Evolutionary conservation across 2,888 invertebrate genomes (phyloP).

Genomic region (Helleia helle): DNA sequence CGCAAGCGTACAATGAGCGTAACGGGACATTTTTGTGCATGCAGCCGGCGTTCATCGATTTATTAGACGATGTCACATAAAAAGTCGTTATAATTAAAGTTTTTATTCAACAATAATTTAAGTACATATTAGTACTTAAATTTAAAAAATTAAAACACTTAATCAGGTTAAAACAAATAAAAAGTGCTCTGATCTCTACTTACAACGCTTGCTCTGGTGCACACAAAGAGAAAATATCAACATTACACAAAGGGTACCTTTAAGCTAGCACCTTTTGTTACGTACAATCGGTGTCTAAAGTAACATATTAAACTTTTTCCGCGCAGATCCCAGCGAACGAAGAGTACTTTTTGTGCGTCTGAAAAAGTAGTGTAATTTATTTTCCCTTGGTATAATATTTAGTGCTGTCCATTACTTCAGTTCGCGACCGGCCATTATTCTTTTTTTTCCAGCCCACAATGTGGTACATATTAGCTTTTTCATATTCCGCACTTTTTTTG

Average conservation of each 20-base stretch:
- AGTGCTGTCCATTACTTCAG: constrained; percentile 73
- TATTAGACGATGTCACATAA: too few relatives aligned
- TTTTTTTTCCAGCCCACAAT: constrained; percentile 57
- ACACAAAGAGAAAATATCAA: background rate
- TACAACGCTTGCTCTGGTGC: background rate
- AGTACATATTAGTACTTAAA: too few relatives aligned
- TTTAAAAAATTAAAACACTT: too few relatives aligned
- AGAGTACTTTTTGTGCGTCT: constrained; percentile 62
- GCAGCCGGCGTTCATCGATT: too few relatives aligned
- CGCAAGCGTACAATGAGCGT: too few relatives aligned
- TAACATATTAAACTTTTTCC: constrained; percentile 65
- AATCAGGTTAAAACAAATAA: too few relatives aligned
- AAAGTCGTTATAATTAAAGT: too few relatives aligned
- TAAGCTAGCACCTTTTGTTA: constrained; percentile 1
- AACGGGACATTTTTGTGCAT: too few relatives aligned
- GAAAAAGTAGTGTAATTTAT: constrained; percentile 71
- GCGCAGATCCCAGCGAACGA: constrained; percentile 52
- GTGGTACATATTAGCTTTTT: constrained; percentile 63
- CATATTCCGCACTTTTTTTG: constrained; percentile 4
- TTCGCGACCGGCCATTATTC: constrained; percentile 72
- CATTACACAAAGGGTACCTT: background rate
- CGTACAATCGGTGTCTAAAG: constrained; percentile 28
- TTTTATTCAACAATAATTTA: too few relatives aligned
- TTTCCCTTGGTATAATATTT: constrained; percentile 71
- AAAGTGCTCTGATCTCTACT: background rate